These are phyloP conservation scores for Monomorium pharaonis DNA, from an alignment of 1,140 invertebrate species.

Conservation along the genomic window DNA sequence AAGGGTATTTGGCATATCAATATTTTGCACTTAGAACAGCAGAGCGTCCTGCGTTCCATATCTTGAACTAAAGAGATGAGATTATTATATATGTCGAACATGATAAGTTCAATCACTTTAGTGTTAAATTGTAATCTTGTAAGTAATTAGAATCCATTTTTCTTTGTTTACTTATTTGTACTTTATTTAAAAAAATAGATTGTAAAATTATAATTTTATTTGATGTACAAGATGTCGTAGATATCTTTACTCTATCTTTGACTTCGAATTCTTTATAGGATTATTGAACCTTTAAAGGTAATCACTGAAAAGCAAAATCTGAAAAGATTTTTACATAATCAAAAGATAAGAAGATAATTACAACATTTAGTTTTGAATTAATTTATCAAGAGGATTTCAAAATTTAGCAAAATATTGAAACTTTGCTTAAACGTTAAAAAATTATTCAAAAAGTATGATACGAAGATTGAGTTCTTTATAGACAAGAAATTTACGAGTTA, in stretches of 20 bases:
- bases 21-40: background rate
- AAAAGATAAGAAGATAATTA: background rate
- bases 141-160: background rate
- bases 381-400: constrained; percentile 7
- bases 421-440: background rate
- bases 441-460: background rate
- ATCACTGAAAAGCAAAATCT: background rate
- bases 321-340: background rate
- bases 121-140: background rate
- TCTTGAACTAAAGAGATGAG: background rate
- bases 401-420: background rate
- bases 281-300: background rate
- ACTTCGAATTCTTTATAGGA: background rate
- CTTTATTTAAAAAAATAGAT: background rate
- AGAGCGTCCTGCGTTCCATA: background rate
- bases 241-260: background rate
- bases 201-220: background rate
- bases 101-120: background rate
- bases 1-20: constrained; percentile 10
- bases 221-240: background rate
- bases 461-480: background rate
- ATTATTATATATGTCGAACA: background rate
- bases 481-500: background rate
- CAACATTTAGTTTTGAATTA: background rate
- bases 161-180: background rate